These are phyloP conservation scores for Cuculus canorus DNA, from an alignment of 2,797 vertebrate genomes.

Conservation along the genomic window DNA sequence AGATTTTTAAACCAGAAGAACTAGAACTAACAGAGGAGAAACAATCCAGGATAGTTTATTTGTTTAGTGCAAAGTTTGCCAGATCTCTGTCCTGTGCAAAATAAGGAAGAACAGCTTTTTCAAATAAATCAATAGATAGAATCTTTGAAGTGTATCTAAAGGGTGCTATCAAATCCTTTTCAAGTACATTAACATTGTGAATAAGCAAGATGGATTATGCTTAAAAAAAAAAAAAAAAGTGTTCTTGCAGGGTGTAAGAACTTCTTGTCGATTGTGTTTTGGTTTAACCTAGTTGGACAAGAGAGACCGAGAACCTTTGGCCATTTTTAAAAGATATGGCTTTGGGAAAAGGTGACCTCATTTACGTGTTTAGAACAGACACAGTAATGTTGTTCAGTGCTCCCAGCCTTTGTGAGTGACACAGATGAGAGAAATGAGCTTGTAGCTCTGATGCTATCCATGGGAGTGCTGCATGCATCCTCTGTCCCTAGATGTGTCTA, in stretches of 20 bases:
- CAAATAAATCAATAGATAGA: background rate
- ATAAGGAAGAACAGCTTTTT: background rate
- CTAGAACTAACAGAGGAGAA: background rate
- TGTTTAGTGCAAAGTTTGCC: background rate
- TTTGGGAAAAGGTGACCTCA: background rate
- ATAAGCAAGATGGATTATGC: background rate
- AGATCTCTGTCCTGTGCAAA: background rate
- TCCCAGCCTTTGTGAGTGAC: background rate
- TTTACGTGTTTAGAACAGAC: background rate
- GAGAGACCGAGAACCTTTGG: background rate
- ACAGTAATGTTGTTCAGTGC: rapidly evolving
- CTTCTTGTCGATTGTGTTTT: background rate
- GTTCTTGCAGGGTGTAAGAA: background rate
- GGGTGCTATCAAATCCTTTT: background rate
- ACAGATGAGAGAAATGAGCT: background rate
- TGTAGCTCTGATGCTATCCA: background rate
- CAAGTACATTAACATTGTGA: background rate
- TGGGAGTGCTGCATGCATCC: background rate
- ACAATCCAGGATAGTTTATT: background rate
- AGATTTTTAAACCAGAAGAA: background rate
- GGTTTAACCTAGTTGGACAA: background rate
- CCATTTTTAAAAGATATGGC: background rate
- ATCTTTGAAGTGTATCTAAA: background rate
- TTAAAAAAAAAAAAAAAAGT: no score
- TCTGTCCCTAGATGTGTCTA: background rate